Percentiles rank a stretch among this genome's conserved stretches.
These are phyloP conservation scores for Zeus faber DNA, from an alignment of 2,113 vertebrate genomes.

Conservation along the genomic window DNA sequence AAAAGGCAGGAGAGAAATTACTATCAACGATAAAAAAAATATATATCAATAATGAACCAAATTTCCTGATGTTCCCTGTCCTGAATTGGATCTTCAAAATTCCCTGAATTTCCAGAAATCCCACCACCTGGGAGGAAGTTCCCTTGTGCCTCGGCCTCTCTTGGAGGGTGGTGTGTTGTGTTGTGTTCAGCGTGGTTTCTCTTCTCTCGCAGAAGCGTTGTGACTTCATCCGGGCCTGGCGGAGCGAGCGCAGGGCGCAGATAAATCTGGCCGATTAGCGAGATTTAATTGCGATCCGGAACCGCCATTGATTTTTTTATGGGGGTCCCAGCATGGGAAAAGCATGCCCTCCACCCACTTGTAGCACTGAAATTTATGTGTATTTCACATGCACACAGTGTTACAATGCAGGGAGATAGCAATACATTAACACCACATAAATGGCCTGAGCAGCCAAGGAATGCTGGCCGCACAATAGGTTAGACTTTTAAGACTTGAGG, in stretches of 20 bases:
- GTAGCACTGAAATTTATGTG: constrained; percentile 64
- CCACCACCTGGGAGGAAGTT: no score
- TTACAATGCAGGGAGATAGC: constrained; percentile 57
- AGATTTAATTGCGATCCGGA: constrained; percentile 62
- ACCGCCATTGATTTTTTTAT: constrained; percentile 64
- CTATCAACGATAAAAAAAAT: no score
- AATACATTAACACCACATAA: constrained; percentile 65
- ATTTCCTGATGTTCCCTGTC: no score
- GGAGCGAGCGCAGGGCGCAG: constrained; percentile 44
- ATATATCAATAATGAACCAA: no score
- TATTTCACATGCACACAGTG: constrained; percentile 56
- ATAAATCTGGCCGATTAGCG: constrained; percentile 71
- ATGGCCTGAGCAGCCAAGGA: constrained; percentile 54
- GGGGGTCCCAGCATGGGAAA: constrained; percentile 58
- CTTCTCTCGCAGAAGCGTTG: constrained; percentile 35
- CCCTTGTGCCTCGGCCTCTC: no score
- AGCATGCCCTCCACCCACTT: constrained; percentile 26
- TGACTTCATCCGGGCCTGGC: constrained; percentile 59
- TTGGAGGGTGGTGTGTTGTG: no score
- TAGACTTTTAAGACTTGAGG: constrained; percentile 66
- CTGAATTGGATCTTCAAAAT: no score
- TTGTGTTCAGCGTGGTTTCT: no score
- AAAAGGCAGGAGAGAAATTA: no score
- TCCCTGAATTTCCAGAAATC: no score
- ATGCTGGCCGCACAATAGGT: constrained; percentile 68